Base-by-base conservation (phyloP, 2,797 vertebrate genomes). In the Chaetodon trifasciatus region DNA sequence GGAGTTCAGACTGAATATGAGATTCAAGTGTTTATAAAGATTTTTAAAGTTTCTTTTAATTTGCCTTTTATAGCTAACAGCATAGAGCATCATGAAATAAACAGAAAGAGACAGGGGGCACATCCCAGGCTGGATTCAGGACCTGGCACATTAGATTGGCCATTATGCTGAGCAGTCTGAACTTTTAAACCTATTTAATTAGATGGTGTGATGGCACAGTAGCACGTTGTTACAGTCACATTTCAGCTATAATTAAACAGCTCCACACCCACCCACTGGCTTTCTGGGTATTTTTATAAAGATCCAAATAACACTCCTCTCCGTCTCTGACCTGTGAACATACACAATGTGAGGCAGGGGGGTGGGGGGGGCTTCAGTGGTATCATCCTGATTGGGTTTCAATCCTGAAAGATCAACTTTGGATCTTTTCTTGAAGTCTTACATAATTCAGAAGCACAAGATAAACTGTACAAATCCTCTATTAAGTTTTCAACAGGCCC, bases 401-500 rank as follows among this genome's bases (percentile, higher is more conserved):
- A 72, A 37, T 15, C 65, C 23, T 82, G 21, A 69, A 66, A 70
- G 50, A 81, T 79, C 62, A 52, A 83, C 65, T 79, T 62, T 70
- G 49, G 49, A 52, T 71, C 40, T 71, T 77, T 72, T 82, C 58
- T 80, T 56, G 12, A 46, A 44, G 57, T 23, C 60, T 49, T 84
- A 17, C 78, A 76, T 86, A 55, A 81, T 86, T 86, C 19, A 85
- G 16, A 66, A 52, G 69, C 50, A 70, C 40, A 17, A 84, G 42
- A 62, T 37, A 52, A 84, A 84, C 58, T 6, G 13, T 35, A 37
- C 44, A 82, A 76, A 86, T 80, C 72, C 67, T 87, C 40, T 58
- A 44, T 88, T 62, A 79, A 52, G 66, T 39, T 88, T 87, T 79
- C n/a, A 90, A 82, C 52, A 84, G 64, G 23, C 10, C 40, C 24